Evolutionary conservation across 2,797 vertebrate genomes (phyloP).

Genomic region (Alcedo atthis): DNA sequence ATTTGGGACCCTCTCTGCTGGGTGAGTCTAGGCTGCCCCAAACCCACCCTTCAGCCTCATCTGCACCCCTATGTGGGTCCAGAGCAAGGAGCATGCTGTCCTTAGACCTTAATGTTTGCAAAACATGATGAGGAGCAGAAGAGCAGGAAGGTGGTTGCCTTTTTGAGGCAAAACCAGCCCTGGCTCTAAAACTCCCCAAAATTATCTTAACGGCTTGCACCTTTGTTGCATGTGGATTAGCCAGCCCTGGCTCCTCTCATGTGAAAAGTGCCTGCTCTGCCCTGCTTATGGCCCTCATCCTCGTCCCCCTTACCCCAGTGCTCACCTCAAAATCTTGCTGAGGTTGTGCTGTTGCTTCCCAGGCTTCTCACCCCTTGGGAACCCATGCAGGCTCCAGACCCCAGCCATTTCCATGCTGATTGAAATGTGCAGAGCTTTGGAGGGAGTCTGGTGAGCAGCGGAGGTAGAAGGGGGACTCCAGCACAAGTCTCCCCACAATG

Average conservation of each 20-base stretch:
- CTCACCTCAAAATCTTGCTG: accelerated
- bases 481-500: neutral
- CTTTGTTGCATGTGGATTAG: accelerated
- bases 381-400: neutral
- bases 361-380: neutral
- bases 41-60: neutral
- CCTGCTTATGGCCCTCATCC: neutral
- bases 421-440: accelerated
- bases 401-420: neutral
- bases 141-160: neutral
- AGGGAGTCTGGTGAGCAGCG: neutral
- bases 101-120: neutral
- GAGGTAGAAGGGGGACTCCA: neutral
- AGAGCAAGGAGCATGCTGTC: accelerated
- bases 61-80: accelerated
- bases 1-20: neutral
- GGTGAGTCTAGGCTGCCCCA: neutral
- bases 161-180: neutral
- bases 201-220: accelerated
- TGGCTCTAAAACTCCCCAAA: neutral
- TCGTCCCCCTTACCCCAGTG: accelerated
- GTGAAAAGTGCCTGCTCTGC: neutral
- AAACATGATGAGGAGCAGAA: neutral
- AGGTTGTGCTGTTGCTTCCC: neutral
- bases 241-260: neutral